Percentiles rank a stretch among this genome's conserved stretches.
Evolutionary conservation across 2,888 invertebrate genomes (phyloP).

Genomic region (Polylopha cassiicola): DNA sequence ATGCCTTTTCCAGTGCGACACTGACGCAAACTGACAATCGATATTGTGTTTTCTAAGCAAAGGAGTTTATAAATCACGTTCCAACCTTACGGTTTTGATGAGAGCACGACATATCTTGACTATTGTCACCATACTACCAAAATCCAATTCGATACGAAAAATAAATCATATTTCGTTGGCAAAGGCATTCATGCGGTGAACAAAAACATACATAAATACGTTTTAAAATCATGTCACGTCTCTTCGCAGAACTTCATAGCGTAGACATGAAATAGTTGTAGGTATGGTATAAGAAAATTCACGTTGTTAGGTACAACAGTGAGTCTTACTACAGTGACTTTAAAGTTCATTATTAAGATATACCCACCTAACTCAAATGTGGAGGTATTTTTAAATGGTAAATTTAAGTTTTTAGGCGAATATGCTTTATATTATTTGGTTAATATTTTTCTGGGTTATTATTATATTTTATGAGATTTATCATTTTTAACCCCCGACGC

Average conservation of each 20-base stretch:
- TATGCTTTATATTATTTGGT: too few relatives aligned
- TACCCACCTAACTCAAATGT: too few relatives aligned
- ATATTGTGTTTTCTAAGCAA: constrained; percentile 1
- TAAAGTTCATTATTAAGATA: constrained; percentile 15
- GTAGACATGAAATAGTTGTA: constrained; percentile 27
- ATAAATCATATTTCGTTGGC: constrained; percentile 28
- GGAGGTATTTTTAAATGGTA: too few relatives aligned
- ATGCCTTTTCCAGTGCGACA: neutral
- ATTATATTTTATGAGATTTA: too few relatives aligned
- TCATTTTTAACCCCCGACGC: too few relatives aligned
- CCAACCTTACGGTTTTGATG: constrained; percentile 1
- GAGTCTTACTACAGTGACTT: constrained; percentile 15
- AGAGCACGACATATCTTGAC: constrained; percentile 1
- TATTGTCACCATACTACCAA: constrained; percentile 14
- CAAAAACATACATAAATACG: constrained; percentile 29
- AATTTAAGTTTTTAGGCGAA: too few relatives aligned
- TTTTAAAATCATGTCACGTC: constrained; percentile 28
- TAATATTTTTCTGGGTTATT: too few relatives aligned
- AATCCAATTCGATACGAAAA: constrained; percentile 14
- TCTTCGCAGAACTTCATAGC: constrained; percentile 28
- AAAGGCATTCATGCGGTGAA: constrained; percentile 26
- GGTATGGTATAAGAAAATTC: constrained; percentile 26
- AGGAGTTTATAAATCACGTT: constrained; percentile 2
- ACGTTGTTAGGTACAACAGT: constrained; percentile 13
- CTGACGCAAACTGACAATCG: constrained; percentile 7